phyloP scores from a whole-genome alignment of 2,797 vertebrate genomes.

The Tangara arthus region DNA sequence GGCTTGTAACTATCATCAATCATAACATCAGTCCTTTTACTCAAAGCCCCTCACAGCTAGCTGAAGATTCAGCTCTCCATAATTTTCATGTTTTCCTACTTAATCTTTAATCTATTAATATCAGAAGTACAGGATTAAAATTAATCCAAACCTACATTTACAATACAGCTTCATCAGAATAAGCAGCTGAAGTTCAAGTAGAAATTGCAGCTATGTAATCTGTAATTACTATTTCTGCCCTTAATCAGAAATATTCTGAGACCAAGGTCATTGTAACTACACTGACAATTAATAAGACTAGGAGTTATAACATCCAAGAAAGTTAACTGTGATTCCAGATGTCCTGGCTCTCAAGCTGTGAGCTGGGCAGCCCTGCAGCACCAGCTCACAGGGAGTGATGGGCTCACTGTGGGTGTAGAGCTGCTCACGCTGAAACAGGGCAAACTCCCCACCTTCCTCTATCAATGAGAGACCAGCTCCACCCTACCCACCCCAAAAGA shows the following conservation, averaged over 20 bases:
- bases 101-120: neutral
- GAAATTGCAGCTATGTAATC: neutral
- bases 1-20: neutral
- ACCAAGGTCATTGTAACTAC: neutral
- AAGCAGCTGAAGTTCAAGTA: neutral
- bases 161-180: neutral
- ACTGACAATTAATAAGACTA: neutral
- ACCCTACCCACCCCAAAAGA: neutral
- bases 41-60: neutral
- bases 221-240: neutral
- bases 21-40: neutral
- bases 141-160: neutral
- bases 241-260: neutral
- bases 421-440: neutral
- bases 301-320: neutral
- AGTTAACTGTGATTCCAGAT: neutral
- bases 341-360: neutral
- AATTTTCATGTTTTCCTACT: neutral
- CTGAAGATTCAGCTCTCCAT: neutral
- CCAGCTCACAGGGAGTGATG: neutral
- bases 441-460: neutral
- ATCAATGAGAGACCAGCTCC: neutral
- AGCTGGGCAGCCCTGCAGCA: neutral
- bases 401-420: no score
- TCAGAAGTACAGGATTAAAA: neutral